Percentiles rank a stretch among this genome's conserved stretches.
These are phyloP conservation scores for Danionella cerebrum DNA, from an alignment of 2,113 vertebrate species.

Conservation along the genomic window DNA sequence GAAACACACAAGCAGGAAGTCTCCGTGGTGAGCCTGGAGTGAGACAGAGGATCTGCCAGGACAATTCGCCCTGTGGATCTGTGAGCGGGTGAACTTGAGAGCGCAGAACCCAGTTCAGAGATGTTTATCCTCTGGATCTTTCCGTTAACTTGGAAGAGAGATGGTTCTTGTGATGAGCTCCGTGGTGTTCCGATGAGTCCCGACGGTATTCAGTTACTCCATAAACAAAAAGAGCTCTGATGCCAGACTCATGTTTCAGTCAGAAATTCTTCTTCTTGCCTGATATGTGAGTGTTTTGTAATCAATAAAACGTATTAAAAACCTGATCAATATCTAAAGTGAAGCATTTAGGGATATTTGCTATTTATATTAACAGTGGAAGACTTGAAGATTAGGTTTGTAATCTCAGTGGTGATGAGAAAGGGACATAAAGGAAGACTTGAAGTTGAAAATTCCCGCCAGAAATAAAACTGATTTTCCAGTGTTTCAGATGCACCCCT, in stretches of 20 bases:
- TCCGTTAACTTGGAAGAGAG: too few species aligned
- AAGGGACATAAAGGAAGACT: conserved; percentile 31
- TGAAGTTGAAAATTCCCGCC: too few species aligned
- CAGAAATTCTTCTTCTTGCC: conserved; percentile 32
- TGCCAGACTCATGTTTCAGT: conserved; percentile 40
- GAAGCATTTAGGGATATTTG: background rate
- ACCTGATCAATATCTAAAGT: too few species aligned
- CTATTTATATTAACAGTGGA: conserved; percentile 8
- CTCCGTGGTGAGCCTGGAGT: too few species aligned
- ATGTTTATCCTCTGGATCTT: too few species aligned
- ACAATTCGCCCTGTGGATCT: background rate
- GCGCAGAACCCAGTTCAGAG: background rate
- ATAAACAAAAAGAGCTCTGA: background rate
- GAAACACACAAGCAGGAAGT: conserved; percentile 14
- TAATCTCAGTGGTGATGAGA: background rate
- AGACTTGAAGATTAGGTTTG: conserved; percentile 30
- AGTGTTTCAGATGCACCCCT: too few species aligned
- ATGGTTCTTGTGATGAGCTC: background rate
- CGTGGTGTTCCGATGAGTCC: background rate
- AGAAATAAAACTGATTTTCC: too few species aligned
- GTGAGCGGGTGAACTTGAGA: background rate
- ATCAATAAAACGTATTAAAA: too few species aligned
- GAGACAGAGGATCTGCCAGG: background rate
- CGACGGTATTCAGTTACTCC: conserved; percentile 19
- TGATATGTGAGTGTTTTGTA: too few species aligned